Percentiles rank a stretch among this genome's conserved stretches.
Evolutionary conservation across 2,113 vertebrate genomes (phyloP).

Genomic region (Strix uralensis): DNA sequence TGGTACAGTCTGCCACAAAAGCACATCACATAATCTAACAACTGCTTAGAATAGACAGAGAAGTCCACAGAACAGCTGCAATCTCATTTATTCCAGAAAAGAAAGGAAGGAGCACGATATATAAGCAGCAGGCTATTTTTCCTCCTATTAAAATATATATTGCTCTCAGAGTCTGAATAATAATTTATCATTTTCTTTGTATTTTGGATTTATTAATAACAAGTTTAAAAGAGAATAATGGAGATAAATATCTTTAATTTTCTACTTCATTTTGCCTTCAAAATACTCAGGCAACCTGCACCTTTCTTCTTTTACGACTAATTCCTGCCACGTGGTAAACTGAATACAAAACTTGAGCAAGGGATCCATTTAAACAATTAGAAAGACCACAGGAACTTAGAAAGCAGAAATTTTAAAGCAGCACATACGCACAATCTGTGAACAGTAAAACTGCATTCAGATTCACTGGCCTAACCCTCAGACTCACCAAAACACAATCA

Average conservation of each 20-base stretch:
- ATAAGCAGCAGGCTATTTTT: not conserved
- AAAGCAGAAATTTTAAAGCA: not conserved
- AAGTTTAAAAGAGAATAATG: slow-evolving; percentile 55
- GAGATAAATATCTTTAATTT: slow-evolving; percentile 76
- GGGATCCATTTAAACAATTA: not conserved
- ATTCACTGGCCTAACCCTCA: not conserved
- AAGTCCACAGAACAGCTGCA: not conserved
- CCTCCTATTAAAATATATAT: not conserved
- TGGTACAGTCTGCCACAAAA: not conserved
- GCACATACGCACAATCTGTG: fast-evolving
- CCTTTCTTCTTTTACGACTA: slow-evolving; percentile 40
- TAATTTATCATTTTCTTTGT: slow-evolving; percentile 25
- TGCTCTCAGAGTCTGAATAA: slow-evolving; percentile 10
- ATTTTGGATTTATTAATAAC: slow-evolving; percentile 53
- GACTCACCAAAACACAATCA: not conserved
- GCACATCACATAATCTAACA: not conserved
- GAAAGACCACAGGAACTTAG: not conserved
- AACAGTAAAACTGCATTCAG: not conserved
- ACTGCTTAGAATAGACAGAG: not conserved
- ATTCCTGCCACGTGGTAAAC: slow-evolving; percentile 1
- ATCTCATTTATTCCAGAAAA: not conserved
- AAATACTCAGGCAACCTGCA: slow-evolving; percentile 2
- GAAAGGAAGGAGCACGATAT: not conserved
- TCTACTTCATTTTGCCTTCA: slow-evolving; percentile 59
- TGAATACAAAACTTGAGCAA: slow-evolving; percentile 11